Evolutionary conservation across 2,888 invertebrate genomes (phyloP).

Genomic region (Pseudococcus longispinus): DNA sequence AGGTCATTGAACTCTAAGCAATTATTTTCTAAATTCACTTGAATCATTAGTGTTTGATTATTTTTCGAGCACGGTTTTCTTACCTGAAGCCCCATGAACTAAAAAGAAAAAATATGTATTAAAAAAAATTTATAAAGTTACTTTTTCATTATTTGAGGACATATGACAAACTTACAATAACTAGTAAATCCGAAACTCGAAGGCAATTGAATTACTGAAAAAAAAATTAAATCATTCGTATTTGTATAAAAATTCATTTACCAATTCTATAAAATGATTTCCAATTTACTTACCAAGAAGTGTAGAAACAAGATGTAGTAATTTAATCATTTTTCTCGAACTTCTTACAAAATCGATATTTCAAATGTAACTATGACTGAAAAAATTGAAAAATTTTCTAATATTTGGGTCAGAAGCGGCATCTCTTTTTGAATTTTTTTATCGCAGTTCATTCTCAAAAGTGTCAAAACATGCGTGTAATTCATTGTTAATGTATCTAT

Average conservation of each 20-base stretch:
- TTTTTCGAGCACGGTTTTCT: no score
- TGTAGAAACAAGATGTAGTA: background rate
- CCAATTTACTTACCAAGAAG: background rate
- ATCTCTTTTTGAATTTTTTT: background rate
- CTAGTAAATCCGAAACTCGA: no score
- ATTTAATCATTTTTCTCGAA: background rate
- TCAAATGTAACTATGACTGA: background rate
- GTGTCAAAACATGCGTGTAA: background rate
- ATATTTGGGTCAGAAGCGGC: background rate
- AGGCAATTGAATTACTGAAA: background rate
- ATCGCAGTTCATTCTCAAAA: background rate
- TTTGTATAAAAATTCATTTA: background rate
- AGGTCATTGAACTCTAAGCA: background rate
- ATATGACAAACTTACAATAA: no score
- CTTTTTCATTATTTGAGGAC: no score
- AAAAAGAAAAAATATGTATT: background rate
- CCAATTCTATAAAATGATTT: background rate
- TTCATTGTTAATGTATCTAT: background rate
- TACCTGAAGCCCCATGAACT: background rate
- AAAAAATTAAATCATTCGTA: background rate
- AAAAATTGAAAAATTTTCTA: background rate
- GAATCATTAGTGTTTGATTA: background rate
- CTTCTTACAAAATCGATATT: background rate
- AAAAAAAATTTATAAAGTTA: no score
- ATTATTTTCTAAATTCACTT: background rate